A percentile compares a stretch with the other conserved stretches of the same genome.
These are phyloP conservation scores for Kryptolebias marmoratus DNA, from an alignment of 2,113 vertebrate genomes.

Conservation along the genomic window DNA sequence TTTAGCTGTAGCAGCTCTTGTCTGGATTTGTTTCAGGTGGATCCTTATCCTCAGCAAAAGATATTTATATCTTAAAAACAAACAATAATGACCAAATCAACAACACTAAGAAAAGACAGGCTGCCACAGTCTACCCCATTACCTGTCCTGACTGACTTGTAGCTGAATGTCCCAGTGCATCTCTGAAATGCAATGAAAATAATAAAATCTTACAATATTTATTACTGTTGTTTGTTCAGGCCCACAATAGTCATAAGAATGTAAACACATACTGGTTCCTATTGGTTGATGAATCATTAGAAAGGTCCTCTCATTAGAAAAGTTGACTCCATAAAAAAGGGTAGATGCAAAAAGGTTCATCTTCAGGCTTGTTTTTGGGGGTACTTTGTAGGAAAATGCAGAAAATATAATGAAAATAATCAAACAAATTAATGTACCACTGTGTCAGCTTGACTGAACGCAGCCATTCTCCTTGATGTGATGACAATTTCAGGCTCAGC, in stretches of 20 bases:
- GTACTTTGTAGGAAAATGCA: too few species aligned
- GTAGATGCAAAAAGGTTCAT: too few species aligned
- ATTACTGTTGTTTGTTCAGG: neutral
- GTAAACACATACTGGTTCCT: neutral
- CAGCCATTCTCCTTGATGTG: neutral
- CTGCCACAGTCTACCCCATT: neutral
- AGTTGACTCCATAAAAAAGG: too few species aligned
- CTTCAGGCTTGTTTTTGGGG: too few species aligned
- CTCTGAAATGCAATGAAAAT: neutral
- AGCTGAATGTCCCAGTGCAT: neutral
- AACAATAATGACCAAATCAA: neutral
- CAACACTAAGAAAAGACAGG: neutral
- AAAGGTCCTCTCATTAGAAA: too few species aligned
- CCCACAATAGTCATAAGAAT: neutral
- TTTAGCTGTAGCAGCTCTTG: neutral
- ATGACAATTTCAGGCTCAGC: constrained; percentile 2
- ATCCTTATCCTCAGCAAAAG: neutral
- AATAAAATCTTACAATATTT: neutral
- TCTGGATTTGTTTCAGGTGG: neutral
- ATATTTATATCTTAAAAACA: neutral
- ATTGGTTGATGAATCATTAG: too few species aligned
- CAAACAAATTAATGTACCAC: neutral
- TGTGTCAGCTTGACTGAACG: neutral
- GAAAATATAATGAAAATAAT: neutral
- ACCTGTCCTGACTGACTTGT: neutral